Conservation (phyloP, 2,797 vertebrate genomes). For the Toxotes lorentzi region DNA sequence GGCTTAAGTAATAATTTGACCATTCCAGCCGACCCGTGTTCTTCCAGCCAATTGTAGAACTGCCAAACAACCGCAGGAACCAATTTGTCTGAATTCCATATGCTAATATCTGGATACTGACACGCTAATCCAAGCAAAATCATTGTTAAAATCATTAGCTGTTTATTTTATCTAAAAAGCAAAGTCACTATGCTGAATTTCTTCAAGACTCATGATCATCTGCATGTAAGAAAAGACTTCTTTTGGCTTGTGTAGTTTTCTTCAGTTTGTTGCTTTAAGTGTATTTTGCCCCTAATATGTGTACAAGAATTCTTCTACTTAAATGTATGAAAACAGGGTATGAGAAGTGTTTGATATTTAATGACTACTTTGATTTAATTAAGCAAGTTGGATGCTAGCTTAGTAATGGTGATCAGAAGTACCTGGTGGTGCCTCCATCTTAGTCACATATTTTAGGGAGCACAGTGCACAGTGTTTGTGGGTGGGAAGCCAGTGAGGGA, state of each 20-base stretch:
- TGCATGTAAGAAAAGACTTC: background rate
- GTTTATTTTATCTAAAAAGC: background rate
- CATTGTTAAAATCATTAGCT: background rate
- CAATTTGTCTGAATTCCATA: background rate
- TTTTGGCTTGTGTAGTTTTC: background rate
- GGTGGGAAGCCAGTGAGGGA: constrained; percentile 14
- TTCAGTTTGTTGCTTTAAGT: background rate
- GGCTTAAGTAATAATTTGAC: background rate
- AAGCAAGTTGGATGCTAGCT: background rate
- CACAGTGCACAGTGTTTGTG: constrained; percentile 3
- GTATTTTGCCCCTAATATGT: background rate
- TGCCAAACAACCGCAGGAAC: constrained; percentile 2
- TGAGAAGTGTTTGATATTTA: background rate
- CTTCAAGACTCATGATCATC: background rate
- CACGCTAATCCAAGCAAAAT: background rate
- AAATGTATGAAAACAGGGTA: background rate
- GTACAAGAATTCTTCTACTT: background rate
- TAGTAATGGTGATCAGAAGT: background rate
- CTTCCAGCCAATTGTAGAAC: background rate
- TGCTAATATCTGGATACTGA: background rate
- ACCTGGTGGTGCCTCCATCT: background rate
- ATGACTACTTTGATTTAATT: background rate
- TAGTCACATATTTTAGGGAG: background rate
- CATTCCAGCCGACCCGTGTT: background rate
- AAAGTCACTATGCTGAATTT: background rate